Evolutionary conservation across 2,113 vertebrate genomes (phyloP), one percentile per base, ranked within the genome.

Genomic region (Sorex fumeus): DNA sequence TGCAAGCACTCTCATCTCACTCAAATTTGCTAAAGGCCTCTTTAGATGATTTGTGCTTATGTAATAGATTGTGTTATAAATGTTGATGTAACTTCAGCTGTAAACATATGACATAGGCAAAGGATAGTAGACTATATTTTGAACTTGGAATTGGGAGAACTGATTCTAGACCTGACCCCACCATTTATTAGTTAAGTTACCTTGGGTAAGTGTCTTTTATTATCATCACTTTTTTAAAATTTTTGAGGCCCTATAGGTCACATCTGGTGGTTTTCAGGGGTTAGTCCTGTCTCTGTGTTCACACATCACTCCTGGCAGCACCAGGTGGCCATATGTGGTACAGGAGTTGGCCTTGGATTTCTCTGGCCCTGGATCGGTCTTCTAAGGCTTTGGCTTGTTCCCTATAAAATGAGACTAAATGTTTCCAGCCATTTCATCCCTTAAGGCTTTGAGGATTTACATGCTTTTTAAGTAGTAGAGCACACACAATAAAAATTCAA

Each of bases 1-100:
- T 90, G 62, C 91, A 81, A 95, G 32, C 87, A 92, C 45, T 47
- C 4, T 88, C 75, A 36, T 92, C 74, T 47, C 40, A 85, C 77
- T 84, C 36, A 93, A 78, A 91, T 84, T 81, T 85, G 40, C 34
- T 70, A 27, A 85, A 78, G 82, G 34, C 45, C 34, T 71, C 64
- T 94, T 91, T 23, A 28, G n/a, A 79, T 81, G 57, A 93, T 90
- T 67, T 91, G 77, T 70, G 82, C 40, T 93, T 94, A 47, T 87
- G 15, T 81, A 91, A 83, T n/a, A 71, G 62, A 79, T 60, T 67
- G 15, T 77, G 23, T 80, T 87, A 21, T 81, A 77, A 91, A 34
- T 60, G 69, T 84, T 84, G 8, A 64, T 71, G 10, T 91, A 76
- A 71, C 76, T 74, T 89, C 6, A 66, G 28, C 45, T 87, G 1